Conservation (phyloP, 2,113 vertebrate genomes). For the Picathartes gymnocephalus region DNA sequence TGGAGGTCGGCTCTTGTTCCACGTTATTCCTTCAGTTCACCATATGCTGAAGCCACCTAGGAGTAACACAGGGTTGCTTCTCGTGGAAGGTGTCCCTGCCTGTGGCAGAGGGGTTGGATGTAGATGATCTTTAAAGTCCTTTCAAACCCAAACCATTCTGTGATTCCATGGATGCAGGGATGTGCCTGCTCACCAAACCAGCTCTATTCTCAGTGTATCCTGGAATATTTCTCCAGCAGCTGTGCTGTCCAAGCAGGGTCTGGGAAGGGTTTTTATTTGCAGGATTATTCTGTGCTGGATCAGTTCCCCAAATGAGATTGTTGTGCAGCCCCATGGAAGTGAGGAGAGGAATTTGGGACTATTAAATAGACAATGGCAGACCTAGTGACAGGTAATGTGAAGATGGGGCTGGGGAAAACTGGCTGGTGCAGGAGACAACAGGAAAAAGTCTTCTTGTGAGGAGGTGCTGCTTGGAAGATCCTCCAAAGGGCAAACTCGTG, state of each 20-base stretch:
- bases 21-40: not conserved
- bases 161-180: not conserved
- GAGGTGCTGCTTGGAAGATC: not conserved
- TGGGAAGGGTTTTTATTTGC: not conserved
- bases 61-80: not conserved
- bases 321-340: not conserved
- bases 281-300: not conserved
- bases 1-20: not conserved
- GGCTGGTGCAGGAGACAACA: not conserved
- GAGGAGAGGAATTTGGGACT: not conserved
- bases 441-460: not conserved
- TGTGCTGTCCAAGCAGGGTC: rapidly evolving
- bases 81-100: not conserved
- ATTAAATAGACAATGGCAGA: not conserved
- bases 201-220: not conserved
- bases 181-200: not conserved
- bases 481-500: not conserved
- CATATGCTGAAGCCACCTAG: not conserved
- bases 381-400: not conserved
- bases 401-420: not conserved
- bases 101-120: not conserved
- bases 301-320: rapidly evolving
- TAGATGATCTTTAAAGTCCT: not conserved
- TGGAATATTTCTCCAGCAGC: rapidly evolving
- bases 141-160: not conserved